These are phyloP conservation scores for Triops longicaudatus DNA, from an alignment of 1,140 invertebrate genomes.

Conservation along the genomic window DNA sequence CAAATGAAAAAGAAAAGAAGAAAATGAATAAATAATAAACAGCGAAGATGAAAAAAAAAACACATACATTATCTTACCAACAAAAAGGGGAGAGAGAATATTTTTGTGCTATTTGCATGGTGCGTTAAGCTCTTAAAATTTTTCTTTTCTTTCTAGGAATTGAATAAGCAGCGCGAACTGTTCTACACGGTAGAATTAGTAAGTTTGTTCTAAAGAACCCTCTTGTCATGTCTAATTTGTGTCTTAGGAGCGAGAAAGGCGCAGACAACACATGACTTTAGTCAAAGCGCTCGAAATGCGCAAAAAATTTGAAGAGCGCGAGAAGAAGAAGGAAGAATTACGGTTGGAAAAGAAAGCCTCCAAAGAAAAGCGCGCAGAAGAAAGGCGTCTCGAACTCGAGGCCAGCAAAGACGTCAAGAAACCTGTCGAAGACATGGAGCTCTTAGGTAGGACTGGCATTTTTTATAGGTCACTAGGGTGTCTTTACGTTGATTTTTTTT, in stretches of 20 bases:
- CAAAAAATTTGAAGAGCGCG: slow-evolving; percentile 74
- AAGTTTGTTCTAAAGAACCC: slow-evolving; percentile 39
- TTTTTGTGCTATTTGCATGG: not conserved
- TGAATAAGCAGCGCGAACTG: slow-evolving; percentile 76
- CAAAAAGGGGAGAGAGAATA: too few relatives aligned
- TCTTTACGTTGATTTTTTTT: slow-evolving; percentile 18
- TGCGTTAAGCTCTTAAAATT: too few relatives aligned
- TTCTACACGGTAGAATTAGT: slow-evolving; percentile 75
- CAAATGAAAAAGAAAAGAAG: too few relatives aligned
- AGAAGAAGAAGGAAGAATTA: slow-evolving; percentile 70
- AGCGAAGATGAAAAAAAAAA: slow-evolving; percentile 34
- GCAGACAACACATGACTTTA: slow-evolving; percentile 78
- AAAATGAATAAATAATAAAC: slow-evolving; percentile 63
- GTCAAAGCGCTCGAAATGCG: slow-evolving; percentile 77
- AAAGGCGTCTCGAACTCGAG: slow-evolving; percentile 72
- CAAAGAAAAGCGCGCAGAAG: slow-evolving; percentile 73
- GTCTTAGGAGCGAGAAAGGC: slow-evolving; percentile 73
- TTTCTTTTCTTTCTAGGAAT: slow-evolving; percentile 46
- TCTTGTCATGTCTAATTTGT: slow-evolving; percentile 29
- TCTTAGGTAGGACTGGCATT: slow-evolving; percentile 46
- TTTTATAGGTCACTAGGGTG: not conserved
- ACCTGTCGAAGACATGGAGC: slow-evolving; percentile 75
- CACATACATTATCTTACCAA: too few relatives aligned
- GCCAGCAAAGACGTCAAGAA: slow-evolving; percentile 73
- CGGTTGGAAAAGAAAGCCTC: slow-evolving; percentile 65